Evolutionary conservation across 2,797 vertebrate species (phyloP).

Genomic region (Helarctos malayanus): DNA sequence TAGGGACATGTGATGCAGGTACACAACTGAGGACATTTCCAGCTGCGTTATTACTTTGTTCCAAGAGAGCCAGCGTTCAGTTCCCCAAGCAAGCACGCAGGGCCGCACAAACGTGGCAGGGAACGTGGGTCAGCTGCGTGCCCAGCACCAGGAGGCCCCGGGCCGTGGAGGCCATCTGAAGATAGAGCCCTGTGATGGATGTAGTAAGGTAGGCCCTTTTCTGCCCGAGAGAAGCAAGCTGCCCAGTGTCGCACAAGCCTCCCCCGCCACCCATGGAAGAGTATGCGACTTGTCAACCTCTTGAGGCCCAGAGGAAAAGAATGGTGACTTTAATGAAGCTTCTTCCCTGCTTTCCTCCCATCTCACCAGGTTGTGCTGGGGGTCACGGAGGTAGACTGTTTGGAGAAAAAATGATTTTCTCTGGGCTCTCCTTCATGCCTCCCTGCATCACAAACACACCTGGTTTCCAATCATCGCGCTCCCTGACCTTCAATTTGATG

Average conservation of each 20-base stretch:
- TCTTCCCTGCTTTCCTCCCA: conserved; percentile 1
- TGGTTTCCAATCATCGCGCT: conserved; percentile 39
- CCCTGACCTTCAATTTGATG: conserved; percentile 48
- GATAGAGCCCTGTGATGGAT: background rate
- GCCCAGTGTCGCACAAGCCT: no score
- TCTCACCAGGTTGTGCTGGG: background rate
- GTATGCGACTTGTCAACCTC: background rate
- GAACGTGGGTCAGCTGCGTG: background rate
- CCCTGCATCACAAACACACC: background rate
- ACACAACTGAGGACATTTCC: rapidly evolving
- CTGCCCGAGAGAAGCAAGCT: background rate
- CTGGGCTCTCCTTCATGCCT: background rate
- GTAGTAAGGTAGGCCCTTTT: background rate
- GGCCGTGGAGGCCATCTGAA: rapidly evolving
- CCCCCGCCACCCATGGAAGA: background rate
- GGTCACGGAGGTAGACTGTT: background rate
- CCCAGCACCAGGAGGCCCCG: background rate
- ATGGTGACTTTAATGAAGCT: background rate
- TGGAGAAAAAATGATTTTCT: conserved; percentile 57
- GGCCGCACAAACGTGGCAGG: background rate
- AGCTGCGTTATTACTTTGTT: background rate
- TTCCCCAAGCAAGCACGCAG: background rate
- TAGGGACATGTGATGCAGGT: background rate
- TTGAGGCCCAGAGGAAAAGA: background rate
- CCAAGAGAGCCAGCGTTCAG: background rate